Conservation (phyloP, 1,140 invertebrate genomes). For the Magallana angulata region DNA sequence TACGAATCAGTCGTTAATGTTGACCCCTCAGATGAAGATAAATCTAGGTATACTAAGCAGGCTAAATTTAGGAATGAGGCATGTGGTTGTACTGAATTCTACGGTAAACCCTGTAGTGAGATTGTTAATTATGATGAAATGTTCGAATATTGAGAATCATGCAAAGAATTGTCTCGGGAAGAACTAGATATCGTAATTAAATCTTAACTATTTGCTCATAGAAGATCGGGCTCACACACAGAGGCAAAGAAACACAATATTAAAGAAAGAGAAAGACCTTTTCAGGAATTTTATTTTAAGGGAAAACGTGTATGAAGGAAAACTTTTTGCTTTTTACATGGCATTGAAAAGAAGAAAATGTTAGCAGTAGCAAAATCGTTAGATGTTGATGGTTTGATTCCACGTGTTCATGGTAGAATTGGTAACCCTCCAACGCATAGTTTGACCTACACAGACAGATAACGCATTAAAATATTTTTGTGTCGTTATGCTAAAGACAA, state of each 20-base stretch:
- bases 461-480: constrained; percentile 55
- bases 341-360: constrained; percentile 17
- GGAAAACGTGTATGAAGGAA: constrained; percentile 27
- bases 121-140: neutral
- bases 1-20: neutral
- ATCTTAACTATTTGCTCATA: constrained; percentile 38
- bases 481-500: constrained; percentile 57
- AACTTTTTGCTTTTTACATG: constrained; percentile 47
- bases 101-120: constrained; percentile 17
- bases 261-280: constrained; percentile 38
- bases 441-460: constrained; percentile 48
- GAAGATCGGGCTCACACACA: constrained; percentile 13
- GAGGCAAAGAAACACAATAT: constrained; percentile 41
- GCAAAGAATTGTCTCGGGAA: constrained; percentile 3
- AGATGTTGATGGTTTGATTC: constrained; percentile 50
- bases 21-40: constrained; percentile 4
- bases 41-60: constrained; percentile 16
- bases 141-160: constrained; percentile 31
- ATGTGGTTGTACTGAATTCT: constrained; percentile 6
- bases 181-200: constrained; percentile 46
- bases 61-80: constrained; percentile 28
- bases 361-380: constrained; percentile 29
- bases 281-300: neutral
- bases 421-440: constrained; percentile 43
- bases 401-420: constrained; percentile 43